Evolutionary conservation across 1,140 invertebrate species (phyloP).

Genomic region (Macrostomum lignano): DNA sequence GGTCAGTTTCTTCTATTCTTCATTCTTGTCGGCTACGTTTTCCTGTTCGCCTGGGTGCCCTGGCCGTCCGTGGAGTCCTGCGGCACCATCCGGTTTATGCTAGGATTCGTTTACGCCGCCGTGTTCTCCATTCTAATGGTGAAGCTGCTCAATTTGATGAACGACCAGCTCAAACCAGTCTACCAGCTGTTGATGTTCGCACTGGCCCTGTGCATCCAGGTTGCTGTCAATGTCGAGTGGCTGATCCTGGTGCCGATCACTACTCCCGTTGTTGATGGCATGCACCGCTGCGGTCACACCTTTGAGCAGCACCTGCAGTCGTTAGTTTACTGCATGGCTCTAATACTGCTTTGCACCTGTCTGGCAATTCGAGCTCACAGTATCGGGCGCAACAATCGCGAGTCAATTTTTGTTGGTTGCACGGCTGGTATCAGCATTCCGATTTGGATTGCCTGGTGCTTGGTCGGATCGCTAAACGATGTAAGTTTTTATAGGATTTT

Average conservation of each 20-base stretch:
- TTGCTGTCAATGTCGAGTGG: slow-evolving; percentile 60
- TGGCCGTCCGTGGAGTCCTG: slow-evolving; percentile 50
- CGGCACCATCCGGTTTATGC: slow-evolving; percentile 48
- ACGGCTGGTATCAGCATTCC: too few relatives aligned
- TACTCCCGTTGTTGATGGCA: slow-evolving; percentile 7
- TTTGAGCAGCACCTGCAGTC: slow-evolving; percentile 39
- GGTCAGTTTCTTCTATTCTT: slow-evolving; percentile 63
- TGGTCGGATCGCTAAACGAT: slow-evolving; percentile 40
- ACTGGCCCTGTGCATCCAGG: slow-evolving; percentile 42
- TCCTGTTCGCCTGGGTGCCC: slow-evolving; percentile 42
- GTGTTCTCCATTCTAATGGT: slow-evolving; percentile 65
- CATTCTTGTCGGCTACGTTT: slow-evolving; percentile 47
- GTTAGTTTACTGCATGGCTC: slow-evolving; percentile 46
- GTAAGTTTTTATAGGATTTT: too few relatives aligned
- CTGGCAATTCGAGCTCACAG: slow-evolving; percentile 43
- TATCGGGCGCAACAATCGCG: too few relatives aligned
- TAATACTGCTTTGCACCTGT: slow-evolving; percentile 51
- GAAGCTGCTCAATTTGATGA: slow-evolving; percentile 67
- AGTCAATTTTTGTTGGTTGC: too few relatives aligned
- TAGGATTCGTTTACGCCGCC: slow-evolving; percentile 55
- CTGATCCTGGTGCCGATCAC: slow-evolving; percentile 17
- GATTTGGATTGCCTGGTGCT: slow-evolving; percentile 49
- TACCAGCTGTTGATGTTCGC: slow-evolving; percentile 54
- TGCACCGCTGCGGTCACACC: slow-evolving; percentile 10
- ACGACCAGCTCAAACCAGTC: slow-evolving; percentile 62